A percentile compares a stretch with the other conserved stretches of the same genome.
phyloP scores from a whole-genome alignment of 2,797 vertebrate genomes.

The Leptoclinus maculatus region DNA sequence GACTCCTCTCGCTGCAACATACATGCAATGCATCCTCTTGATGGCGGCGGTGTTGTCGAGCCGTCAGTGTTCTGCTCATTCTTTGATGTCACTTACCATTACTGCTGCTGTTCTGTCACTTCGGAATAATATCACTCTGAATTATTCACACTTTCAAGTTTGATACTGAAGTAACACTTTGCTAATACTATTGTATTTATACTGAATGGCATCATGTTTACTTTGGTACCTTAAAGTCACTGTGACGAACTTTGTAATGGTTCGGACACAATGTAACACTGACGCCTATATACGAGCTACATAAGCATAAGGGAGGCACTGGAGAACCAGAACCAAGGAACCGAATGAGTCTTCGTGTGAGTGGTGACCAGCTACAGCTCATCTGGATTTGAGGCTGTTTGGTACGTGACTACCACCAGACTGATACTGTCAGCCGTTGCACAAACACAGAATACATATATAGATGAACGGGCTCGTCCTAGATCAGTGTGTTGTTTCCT shows the following conservation, averaged over 20 bases:
- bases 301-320: background rate
- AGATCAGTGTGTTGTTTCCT: constrained; percentile 40
- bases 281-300: background rate
- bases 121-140: background rate
- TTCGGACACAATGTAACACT: no score
- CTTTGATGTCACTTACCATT: background rate
- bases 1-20: background rate
- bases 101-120: background rate
- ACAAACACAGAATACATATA: background rate
- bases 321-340: background rate
- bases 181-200: background rate
- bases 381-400: background rate
- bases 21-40: background rate
- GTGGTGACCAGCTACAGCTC: no score
- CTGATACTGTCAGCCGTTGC: background rate
- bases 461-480: background rate
- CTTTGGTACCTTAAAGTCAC: no score
- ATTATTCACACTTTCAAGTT: background rate
- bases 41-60: background rate
- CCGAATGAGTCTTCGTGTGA: background rate
- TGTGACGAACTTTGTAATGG: no score
- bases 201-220: background rate
- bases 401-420: background rate
- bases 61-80: constrained; percentile 1
- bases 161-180: background rate